Evolutionary conservation across 2,888 invertebrate species (phyloP).

Genomic region (Ecdyonurus torrentis): DNA sequence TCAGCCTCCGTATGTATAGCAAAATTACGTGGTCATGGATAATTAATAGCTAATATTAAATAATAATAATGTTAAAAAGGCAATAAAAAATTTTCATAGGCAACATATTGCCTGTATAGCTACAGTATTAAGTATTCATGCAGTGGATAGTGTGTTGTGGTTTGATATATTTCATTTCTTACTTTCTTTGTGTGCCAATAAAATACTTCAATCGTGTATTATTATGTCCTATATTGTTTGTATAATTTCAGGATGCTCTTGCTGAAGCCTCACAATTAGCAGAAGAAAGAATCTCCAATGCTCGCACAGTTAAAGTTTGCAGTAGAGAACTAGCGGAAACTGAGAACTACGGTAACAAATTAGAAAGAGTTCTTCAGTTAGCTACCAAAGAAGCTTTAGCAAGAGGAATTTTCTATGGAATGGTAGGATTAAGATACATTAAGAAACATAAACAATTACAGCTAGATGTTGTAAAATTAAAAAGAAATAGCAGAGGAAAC

Average conservation of each 20-base stretch:
- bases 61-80: background rate
- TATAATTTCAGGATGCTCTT: constrained; percentile 33
- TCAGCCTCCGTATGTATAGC: too few relatives aligned
- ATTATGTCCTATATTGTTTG: too few relatives aligned
- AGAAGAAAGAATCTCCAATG: constrained; percentile 81
- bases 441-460: background rate
- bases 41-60: background rate
- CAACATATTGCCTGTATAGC: too few relatives aligned
- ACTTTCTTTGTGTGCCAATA: too few relatives aligned
- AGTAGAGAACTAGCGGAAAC: constrained; percentile 71
- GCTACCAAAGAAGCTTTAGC: constrained; percentile 79
- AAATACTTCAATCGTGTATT: too few relatives aligned
- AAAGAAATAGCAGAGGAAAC: too few relatives aligned
- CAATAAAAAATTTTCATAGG: too few relatives aligned
- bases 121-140: too few relatives aligned
- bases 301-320: constrained; percentile 86
- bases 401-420: constrained; percentile 77
- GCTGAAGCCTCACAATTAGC: constrained; percentile 51
- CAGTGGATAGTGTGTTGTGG: too few relatives aligned
- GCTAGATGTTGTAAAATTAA: background rate
- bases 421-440: constrained; percentile 36
- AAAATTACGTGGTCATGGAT: too few relatives aligned
- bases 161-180: too few relatives aligned
- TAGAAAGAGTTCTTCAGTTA: constrained; percentile 53
- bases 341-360: constrained; percentile 42